Base-by-base conservation (phyloP, 1,140 invertebrate species). In the Paraescarpia echinospica region DNA sequence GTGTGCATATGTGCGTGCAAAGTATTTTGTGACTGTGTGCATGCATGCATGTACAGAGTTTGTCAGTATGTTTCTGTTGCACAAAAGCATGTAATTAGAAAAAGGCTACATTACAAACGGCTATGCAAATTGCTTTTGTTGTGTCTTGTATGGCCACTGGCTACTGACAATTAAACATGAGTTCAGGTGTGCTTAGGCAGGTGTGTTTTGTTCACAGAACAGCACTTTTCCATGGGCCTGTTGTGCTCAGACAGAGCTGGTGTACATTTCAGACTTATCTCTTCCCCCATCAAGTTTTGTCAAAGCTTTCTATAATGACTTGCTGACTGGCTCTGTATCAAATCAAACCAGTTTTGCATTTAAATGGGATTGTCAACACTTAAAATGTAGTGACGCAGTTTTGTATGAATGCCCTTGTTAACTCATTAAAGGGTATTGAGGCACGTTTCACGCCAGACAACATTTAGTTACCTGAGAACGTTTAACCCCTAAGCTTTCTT, bases 11-110 rank as follows among this genome's bases (percentile, higher is more conserved):
- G 33, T 31, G 33, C n/a, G 1, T 90, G 89, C 35, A 35, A 34
- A 5, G 33, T 90, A 35, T 90, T 18, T 33, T 90, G 89, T 90
- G 89, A 34, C 34, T 90, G 89, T 90, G 89, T 90, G 89, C 35
- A 35, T 90, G 89, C 35, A 35, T 31, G 33, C 27, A 35, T 90
- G 27, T 90, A 35, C 33, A 77, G 59, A 77, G 59, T 77, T 77
- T 77, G 22, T 77, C 59, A 77, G 14, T 51, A 51, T 9, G 59
- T 31, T 77, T 77, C 59, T 31, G 2, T 18, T 77, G 27, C 59
- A 27, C 27, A 77, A 77, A 77, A 77, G 59, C 14, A 31, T 27
- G 22, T 22, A 77, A 77, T 77, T 77, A 77, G 59, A 77, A 77
- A 77, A 77, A 77, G 59, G 14, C 59, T 77, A 31, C 59, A 27